These are phyloP conservation scores for Actinopyga echinites DNA, from an alignment of 53 echinoderm and acorn worm species.

Conservation along the genomic window DNA sequence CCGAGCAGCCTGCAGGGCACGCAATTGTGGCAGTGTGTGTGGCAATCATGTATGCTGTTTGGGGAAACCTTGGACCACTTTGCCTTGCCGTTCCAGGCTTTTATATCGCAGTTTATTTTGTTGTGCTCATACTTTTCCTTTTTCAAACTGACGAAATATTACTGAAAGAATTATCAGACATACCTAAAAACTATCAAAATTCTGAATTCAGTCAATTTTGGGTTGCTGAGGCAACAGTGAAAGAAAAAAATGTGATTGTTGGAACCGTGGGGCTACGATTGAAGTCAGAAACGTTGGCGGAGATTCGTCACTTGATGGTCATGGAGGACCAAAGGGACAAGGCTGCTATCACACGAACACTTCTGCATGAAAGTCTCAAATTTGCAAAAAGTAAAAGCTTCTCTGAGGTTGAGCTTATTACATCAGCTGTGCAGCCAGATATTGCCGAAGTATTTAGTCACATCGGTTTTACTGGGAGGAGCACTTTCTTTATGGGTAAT, in stretches of 20 bases:
- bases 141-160: slow-evolving; percentile 9
- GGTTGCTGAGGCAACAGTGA: not conserved
- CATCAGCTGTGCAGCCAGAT: not conserved
- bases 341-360: not conserved
- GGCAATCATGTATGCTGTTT: not conserved
- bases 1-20: slow-evolving; percentile 23
- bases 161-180: slow-evolving; percentile 31
- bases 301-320: slow-evolving; percentile 27
- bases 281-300: not conserved
- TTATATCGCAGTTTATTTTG: slow-evolving; percentile 16
- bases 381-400: slow-evolving; percentile 2
- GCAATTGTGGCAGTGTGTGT: slow-evolving; percentile 8
- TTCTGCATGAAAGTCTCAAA: not conserved
- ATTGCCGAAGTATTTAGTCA: not conserved
- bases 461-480: not conserved
- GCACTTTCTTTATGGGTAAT: slow-evolving; percentile 5
- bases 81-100: slow-evolving; percentile 8
- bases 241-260: slow-evolving; percentile 2
- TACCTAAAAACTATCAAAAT: not conserved
- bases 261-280: slow-evolving; percentile 3
- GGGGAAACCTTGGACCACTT: not conserved
- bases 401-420: slow-evolving; percentile 1
- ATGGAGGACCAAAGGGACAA: not conserved
- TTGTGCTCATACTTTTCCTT: slow-evolving; percentile 15
- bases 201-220: slow-evolving; percentile 2